Evolutionary conservation across 2,888 invertebrate species (phyloP), one percentile per base, ranked within the genome.

Genomic region (Alloscopus bannaensis): DNA sequence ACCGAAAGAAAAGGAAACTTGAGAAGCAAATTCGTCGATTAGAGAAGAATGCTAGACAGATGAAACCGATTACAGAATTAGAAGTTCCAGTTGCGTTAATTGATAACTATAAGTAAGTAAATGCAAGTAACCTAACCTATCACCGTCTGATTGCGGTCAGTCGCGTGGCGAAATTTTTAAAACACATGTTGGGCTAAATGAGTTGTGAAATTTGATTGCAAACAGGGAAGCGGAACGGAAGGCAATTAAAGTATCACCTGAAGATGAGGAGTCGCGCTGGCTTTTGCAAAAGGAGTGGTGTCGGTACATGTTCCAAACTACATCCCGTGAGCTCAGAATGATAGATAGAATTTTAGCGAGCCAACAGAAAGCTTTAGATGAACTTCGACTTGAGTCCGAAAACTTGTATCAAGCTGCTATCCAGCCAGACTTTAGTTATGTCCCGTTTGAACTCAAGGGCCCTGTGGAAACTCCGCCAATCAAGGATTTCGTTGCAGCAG

Each of bases 21-120:
- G 97, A 97, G 88, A 97, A 95, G 87, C 93, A 93, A 88, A 97
- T 98, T 83, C 90, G 93, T 65, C 91, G 92, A 83, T 88, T 98
- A 79, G 93, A 96, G 87, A 96, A 93, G 87, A 92, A 93, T 89
- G 92, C 94, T 0, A 90, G 92, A 36, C 95, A 96, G 87, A 88
- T 96, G 62, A 99, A 98, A 88, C 97, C 98, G 0, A 91, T 99
- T 50, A 93, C 94, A 72, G 99, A 99, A 89, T 88, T 94, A 83
- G 95, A 97, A 88, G 90, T 94, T 8, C 92, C 95, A 0, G 86
- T 92, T 22, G 89, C 91, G 73, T 87, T 96, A 18, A 86, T 92
- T 22, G 92, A 93, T 86, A 91, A 93, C 87, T 89, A 90, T 86
- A 88, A 90, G 94, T 94, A 90, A 89, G 88, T 87, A 26, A 3